These are phyloP conservation scores for Pseudois nayaur DNA, from an alignment of 2,113 vertebrate species.

Conservation along the genomic window DNA sequence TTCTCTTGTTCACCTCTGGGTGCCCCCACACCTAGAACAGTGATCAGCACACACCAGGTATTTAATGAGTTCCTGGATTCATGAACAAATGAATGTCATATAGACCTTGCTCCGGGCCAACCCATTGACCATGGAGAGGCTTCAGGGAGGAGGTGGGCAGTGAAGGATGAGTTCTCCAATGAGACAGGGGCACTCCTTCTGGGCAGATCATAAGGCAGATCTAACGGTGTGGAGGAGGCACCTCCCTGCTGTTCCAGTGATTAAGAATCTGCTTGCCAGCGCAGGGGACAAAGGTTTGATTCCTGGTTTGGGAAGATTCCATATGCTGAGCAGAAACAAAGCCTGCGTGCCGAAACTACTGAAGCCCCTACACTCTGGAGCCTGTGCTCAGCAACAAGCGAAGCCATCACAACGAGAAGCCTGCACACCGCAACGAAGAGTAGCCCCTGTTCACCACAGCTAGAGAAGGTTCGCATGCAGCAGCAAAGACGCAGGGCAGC, in stretches of 20 bases:
- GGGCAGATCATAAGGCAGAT: fast-evolving
- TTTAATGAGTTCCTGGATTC: neutral
- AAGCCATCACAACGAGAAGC: neutral
- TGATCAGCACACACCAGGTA: neutral
- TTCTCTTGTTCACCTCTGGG: neutral
- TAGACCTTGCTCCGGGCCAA: fast-evolving
- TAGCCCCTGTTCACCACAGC: neutral
- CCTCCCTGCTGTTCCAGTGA: neutral
- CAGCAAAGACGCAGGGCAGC: neutral
- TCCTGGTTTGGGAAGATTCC: neutral
- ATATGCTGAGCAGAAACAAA: neutral
- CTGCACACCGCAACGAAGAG: fast-evolving
- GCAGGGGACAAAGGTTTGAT: neutral
- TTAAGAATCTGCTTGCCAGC: neutral
- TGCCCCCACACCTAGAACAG: neutral
- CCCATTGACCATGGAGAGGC: neutral
- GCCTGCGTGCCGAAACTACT: neutral
- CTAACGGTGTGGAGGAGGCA: too few relatives aligned
- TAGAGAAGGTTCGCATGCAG: neutral
- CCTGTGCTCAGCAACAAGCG: neutral
- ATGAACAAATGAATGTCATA: neutral
- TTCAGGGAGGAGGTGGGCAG: neutral
- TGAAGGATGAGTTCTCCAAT: neutral
- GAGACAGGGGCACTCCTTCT: too few relatives aligned
- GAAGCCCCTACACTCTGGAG: neutral